Evolutionary conservation across 1,140 invertebrate genomes (phyloP), one percentile per base, ranked within the genome.

Genomic region (Akabosia matsudoensis): DNA sequence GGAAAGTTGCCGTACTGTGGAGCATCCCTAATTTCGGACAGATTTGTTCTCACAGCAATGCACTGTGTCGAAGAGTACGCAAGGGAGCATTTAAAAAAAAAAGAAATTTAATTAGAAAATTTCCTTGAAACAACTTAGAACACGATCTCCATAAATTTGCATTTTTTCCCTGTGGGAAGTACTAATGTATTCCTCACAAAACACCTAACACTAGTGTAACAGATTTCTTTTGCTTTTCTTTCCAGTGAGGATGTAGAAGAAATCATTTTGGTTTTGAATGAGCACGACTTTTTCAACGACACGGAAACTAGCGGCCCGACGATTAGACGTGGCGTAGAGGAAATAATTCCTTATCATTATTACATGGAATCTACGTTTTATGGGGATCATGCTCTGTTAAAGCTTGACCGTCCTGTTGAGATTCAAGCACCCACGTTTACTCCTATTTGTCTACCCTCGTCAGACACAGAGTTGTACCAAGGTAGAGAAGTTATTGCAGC

Each of bases 21-120:
- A n/a, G 82, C 64, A 2, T 67, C 71, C 51, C 74, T 82, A 26
- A 82, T 82, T 22, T 80, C 79, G 33, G 79, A 78, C 51, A 0
- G 79, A 70, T 82, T 80, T 33, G 79, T 79, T 14, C 18, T 81
- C 7, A 82, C 81, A 0, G 81, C 81, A 0, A 70, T 75, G 3
- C 81, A 82, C 74, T 82, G 81, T 64, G 70, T 81, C 34, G 78
- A 79, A 51, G 78, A 79, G 78, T 79, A 76, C 56, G 75, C 33
- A 0, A n/a, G 37, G 28, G 24, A 51, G n/a, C 18, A 33, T 37
- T 72, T 37, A 72, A 18, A 7, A 30, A 14, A 71, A 16, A 71
- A 14, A 3, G 18, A 26, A 13, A 67, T 67, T 26, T 26, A 16
- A 16, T 26, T 26, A 14, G 13, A 13, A 26, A 67, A 26, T 67